A percentile compares a stretch with the other conserved stretches of the same genome.
Evolutionary conservation across 2,113 vertebrate genomes (phyloP).

Genomic region (Chrysemys picta): DNA sequence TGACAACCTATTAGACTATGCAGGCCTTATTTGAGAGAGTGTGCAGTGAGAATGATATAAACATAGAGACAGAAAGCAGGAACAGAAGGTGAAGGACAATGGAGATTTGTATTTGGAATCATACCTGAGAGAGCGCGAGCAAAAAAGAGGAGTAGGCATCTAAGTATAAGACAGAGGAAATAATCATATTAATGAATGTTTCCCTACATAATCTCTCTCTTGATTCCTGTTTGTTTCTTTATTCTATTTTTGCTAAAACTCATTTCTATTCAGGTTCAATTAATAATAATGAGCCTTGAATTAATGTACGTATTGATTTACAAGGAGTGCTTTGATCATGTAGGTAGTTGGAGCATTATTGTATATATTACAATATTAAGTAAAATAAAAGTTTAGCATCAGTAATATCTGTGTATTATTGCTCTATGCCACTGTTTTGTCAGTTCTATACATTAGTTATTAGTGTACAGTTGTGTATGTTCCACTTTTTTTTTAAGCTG

Average conservation of each 20-base stretch:
- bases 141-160: neutral
- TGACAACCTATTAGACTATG: constrained; percentile 62
- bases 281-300: constrained; percentile 71
- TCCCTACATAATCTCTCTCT: constrained; percentile 55
- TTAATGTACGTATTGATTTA: constrained; percentile 67
- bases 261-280: constrained; percentile 66
- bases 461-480: neutral
- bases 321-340: constrained; percentile 66
- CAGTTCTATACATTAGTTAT: neutral
- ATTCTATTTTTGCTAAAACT: constrained; percentile 62
- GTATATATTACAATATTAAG: constrained; percentile 69
- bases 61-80: constrained; percentile 44
- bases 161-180: constrained; percentile 9
- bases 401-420: constrained; percentile 51
- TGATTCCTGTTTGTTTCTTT: constrained; percentile 58
- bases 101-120: neutral
- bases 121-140: neutral
- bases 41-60: constrained; percentile 46
- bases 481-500: neutral
- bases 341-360: constrained; percentile 60
- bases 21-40: constrained; percentile 58
- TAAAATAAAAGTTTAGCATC: constrained; percentile 40
- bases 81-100: constrained; percentile 20
- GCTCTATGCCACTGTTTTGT: neutral
- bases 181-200: constrained; percentile 70